Percentiles rank a stretch among this genome's conserved stretches.
Conservation (phyloP, 2,113 vertebrate genomes). For the Nestor notabilis region DNA sequence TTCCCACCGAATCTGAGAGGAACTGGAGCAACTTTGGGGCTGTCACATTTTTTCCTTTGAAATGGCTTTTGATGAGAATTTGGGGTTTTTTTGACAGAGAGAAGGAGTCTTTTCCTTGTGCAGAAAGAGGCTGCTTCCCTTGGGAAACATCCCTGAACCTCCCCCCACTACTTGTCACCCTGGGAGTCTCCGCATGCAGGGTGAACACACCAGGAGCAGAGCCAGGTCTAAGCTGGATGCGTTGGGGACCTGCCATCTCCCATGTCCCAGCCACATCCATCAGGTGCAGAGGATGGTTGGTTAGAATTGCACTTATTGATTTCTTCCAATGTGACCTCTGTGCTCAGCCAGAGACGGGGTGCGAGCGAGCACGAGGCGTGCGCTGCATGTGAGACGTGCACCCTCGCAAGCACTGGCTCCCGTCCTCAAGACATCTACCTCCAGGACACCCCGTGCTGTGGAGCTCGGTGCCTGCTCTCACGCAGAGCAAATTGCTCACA, state of each 20-base stretch:
- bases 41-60: neutral
- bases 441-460: neutral
- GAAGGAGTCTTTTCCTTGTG: neutral
- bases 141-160: neutral
- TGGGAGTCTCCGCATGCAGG: neutral
- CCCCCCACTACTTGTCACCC: rapidly evolving
- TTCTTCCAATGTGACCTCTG: neutral
- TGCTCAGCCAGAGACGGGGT: rapidly evolving
- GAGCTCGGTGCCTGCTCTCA: neutral
- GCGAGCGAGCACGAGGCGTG: rapidly evolving
- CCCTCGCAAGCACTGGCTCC: neutral
- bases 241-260: neutral
- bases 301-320: constrained; percentile 8
- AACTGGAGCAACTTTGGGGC: neutral
- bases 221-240: neutral
- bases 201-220: neutral
- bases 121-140: neutral
- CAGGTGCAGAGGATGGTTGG: neutral
- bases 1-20: neutral
- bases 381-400: rapidly evolving
- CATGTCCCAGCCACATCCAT: neutral
- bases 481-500: neutral
- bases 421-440: neutral
- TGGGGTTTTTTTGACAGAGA: neutral
- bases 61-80: neutral